Evolutionary conservation across 1,140 invertebrate genomes (phyloP).

Genomic region (Drosophila miranda): DNA sequence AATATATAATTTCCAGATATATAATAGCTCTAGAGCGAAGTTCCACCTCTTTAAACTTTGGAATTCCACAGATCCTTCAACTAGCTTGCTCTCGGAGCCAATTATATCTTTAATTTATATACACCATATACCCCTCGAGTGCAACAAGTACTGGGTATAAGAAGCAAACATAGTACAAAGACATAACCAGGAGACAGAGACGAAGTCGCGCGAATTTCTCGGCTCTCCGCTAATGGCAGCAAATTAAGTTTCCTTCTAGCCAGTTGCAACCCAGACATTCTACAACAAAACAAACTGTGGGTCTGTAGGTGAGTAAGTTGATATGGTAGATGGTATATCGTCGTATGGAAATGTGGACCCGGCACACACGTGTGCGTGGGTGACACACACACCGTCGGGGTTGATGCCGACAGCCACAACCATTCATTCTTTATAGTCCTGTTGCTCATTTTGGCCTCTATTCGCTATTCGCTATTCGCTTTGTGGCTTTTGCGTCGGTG

Average conservation of each 20-base stretch:
- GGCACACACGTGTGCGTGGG: constrained; percentile 51
- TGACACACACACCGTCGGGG: constrained; percentile 31
- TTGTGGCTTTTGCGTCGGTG: constrained; percentile 39
- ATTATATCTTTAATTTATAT: too few species aligned
- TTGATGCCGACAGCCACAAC: constrained; percentile 30
- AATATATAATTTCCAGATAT: too few species aligned
- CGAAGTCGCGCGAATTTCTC: constrained; percentile 25
- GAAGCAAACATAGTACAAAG: not conserved
- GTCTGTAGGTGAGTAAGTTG: constrained; percentile 49
- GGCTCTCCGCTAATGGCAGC: constrained; percentile 41
- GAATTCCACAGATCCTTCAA: too few species aligned
- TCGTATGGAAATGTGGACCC: constrained; percentile 19
- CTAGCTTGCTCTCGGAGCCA: too few species aligned
- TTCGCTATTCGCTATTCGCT: not conserved
- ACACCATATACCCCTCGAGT: too few species aligned
- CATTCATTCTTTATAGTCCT: constrained; percentile 58
- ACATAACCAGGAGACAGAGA: constrained; percentile 32
- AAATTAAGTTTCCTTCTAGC: constrained; percentile 43
- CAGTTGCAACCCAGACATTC: not conserved
- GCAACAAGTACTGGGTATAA: too few species aligned
- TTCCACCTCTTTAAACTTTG: too few species aligned
- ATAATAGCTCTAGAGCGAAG: too few species aligned
- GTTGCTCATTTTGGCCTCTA: constrained; percentile 40
- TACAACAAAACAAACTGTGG: constrained; percentile 1
- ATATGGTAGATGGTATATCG: constrained; percentile 19